These are phyloP conservation scores for Patella ulyssiponensis DNA, from an alignment of 2,888 invertebrate species.

Conservation along the genomic window DNA sequence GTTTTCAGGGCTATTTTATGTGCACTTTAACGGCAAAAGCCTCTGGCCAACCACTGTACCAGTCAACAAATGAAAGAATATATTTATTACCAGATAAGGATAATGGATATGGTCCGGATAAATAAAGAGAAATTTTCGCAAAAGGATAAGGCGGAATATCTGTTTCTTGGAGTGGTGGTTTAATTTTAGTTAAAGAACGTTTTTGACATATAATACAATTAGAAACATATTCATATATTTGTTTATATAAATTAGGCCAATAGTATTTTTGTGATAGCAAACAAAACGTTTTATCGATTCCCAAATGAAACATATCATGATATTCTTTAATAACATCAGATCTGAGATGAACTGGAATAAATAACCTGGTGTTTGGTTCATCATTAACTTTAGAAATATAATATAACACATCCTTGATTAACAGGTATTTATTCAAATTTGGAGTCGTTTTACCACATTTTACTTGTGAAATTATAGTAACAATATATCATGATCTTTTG, in stretches of 20 bases:
- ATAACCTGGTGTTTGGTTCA: neutral
- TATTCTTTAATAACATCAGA: neutral
- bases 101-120: constrained; percentile 29
- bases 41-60: constrained; percentile 32
- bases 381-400: neutral
- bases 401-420: neutral
- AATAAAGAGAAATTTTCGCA: constrained; percentile 20
- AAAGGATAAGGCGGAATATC: no score
- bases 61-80: constrained; percentile 17
- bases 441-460: neutral
- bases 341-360: neutral
- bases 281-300: no score
- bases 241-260: no score
- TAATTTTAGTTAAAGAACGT: no score
- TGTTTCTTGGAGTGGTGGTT: no score
- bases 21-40: constrained; percentile 32
- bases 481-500: neutral
- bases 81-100: constrained; percentile 27
- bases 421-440: neutral
- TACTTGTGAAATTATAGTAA: neutral
- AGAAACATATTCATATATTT: no score
- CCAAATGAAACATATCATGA: constrained; percentile 12
- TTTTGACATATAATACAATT: no score
- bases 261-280: no score
- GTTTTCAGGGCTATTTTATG: no score